These are phyloP conservation scores for Mormyrus lacerda DNA, from an alignment of 2,113 vertebrate species.

Conservation along the genomic window DNA sequence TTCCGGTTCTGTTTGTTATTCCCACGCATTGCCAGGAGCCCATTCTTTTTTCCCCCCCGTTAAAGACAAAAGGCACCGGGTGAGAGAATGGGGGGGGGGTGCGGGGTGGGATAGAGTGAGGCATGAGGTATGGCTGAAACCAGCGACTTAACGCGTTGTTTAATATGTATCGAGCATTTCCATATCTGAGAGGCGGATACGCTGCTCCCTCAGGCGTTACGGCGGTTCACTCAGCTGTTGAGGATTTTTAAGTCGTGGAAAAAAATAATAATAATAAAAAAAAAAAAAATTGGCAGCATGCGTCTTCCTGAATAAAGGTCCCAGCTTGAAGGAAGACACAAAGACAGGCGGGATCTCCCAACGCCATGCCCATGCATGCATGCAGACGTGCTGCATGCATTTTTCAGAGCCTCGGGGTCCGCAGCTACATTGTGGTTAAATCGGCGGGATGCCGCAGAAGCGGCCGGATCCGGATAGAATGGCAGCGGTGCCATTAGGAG, in stretches of 20 bases:
- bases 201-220: constrained; percentile 2
- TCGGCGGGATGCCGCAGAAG: neutral
- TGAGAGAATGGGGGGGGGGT: neutral
- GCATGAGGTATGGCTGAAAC: neutral
- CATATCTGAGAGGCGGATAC: neutral
- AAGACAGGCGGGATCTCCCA: neutral
- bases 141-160: neutral
- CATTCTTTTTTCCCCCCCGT: neutral
- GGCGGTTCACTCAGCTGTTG: neutral
- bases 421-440: neutral
- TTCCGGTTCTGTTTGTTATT: neutral
- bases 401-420: neutral
- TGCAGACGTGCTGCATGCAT: neutral
- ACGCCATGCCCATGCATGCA: neutral
- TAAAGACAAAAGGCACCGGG: neutral
- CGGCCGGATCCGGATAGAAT: neutral
- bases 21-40: neutral
- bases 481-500: neutral
- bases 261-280: neutral
- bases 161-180: constrained; percentile 1
- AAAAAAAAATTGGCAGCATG: neutral
- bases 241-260: neutral
- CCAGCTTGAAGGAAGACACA: neutral
- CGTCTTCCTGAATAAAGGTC: neutral
- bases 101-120: neutral